Percentiles rank a stretch among this genome's conserved stretches.
Conservation (phyloP, 2,113 vertebrate genomes). For the Beaufortia kweichowensis region DNA sequence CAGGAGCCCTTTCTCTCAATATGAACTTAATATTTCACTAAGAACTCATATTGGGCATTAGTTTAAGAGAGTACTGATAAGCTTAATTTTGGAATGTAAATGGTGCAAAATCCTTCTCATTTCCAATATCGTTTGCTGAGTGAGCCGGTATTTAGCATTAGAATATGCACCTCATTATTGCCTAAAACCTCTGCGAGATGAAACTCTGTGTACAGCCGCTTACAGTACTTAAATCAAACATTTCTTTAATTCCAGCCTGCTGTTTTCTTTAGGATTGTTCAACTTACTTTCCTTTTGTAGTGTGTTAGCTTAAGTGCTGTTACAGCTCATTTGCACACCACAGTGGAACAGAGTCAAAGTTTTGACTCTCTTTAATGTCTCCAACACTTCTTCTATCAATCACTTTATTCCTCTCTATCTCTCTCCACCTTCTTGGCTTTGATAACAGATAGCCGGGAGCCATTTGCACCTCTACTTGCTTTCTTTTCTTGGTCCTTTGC, state of each 20-base stretch:
- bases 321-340: not conserved
- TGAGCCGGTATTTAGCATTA: conserved; percentile 13
- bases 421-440: not conserved
- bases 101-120: conserved; percentile 31
- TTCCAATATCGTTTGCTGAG: conserved; percentile 34
- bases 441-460: not conserved
- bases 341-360: not conserved
- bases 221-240: not conserved
- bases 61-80: conserved; percentile 12
- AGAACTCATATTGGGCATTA: conserved; percentile 8
- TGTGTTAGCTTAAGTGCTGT: not conserved
- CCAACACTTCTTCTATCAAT: not conserved
- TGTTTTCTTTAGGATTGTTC: not conserved
- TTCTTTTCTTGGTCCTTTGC: conserved; percentile 8
- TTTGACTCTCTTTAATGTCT: not conserved
- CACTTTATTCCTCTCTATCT: not conserved
- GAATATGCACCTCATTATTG: conserved; percentile 12
- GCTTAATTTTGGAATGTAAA: not conserved
- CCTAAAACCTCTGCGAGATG: not conserved
- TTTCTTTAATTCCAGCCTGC: conserved; percentile 8
- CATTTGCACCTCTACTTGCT: conserved; percentile 3
- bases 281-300: conserved; percentile 4
- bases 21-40: conserved; percentile 9
- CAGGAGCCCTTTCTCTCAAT: not conserved
- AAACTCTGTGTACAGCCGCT: not conserved